Percentiles rank a stretch among this genome's conserved stretches.
Conservation (phyloP, 2,113 vertebrate genomes). For the Capra hircus region DNA sequence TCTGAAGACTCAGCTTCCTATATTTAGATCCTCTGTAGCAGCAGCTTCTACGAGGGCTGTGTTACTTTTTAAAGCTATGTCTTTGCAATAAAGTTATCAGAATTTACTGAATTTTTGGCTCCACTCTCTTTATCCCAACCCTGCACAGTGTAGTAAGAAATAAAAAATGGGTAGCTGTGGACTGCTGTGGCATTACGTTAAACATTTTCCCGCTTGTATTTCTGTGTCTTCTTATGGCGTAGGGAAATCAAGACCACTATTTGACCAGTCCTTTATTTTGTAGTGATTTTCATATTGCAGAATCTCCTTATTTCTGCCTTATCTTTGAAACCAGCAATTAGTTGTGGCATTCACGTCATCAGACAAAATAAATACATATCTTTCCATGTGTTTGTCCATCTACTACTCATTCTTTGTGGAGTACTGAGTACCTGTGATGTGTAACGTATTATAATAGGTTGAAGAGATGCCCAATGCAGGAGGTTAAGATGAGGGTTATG, state of each 20-base stretch:
- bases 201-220: no score
- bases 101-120: background rate
- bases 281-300: background rate
- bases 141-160: fast-evolving
- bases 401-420: background rate
- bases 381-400: background rate
- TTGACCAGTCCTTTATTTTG: background rate
- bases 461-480: no score
- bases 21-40: fast-evolving
- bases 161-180: background rate
- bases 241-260: background rate
- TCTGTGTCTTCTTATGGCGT: background rate
- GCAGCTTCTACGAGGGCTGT: fast-evolving
- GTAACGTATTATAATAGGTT: no score
- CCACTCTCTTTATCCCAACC: background rate
- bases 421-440: no score
- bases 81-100: background rate
- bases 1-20: background rate
- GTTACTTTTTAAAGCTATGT: background rate
- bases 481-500: background rate
- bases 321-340: background rate
- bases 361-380: background rate
- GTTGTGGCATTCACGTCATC: background rate
- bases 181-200: background rate
- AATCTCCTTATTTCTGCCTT: background rate